Evolutionary conservation across 2,888 invertebrate species (phyloP).

Genomic region (Agriopis aurantiaria): DNA sequence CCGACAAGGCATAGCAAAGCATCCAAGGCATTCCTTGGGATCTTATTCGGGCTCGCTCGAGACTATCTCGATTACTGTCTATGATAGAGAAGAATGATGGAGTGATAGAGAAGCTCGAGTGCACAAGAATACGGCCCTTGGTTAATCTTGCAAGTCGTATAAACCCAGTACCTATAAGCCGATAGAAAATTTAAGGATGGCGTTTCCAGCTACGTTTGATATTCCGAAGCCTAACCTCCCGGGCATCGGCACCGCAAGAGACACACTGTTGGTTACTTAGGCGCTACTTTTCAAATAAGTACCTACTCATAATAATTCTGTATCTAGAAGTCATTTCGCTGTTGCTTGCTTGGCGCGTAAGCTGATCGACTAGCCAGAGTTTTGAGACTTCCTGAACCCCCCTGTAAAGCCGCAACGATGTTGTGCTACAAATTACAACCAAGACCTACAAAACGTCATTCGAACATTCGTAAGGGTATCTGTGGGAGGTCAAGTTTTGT

Average conservation of each 20-base stretch:
- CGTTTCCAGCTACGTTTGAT: neutral
- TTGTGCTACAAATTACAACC: neutral
- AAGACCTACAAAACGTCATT: too few relatives aligned
- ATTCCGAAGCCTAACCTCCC: neutral
- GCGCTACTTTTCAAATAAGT: slow-evolving; percentile 16
- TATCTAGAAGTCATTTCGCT: neutral
- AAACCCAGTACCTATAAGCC: neutral
- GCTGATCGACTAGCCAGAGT: neutral
- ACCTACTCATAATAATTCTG: neutral
- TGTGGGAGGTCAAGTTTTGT: too few relatives aligned
- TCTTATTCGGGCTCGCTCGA: too few relatives aligned
- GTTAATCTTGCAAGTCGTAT: too few relatives aligned
- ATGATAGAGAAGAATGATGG: too few relatives aligned
- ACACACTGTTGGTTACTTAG: slow-evolving; percentile 26
- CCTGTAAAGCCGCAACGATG: neutral
- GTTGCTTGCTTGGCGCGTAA: too few relatives aligned
- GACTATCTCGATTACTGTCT: too few relatives aligned
- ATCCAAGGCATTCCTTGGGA: too few relatives aligned
- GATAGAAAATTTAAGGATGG: neutral
- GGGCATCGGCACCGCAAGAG: slow-evolving; percentile 12
- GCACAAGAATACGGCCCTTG: too few relatives aligned
- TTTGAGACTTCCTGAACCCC: neutral
- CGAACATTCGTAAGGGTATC: too few relatives aligned
- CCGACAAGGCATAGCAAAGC: too few relatives aligned
- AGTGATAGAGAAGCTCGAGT: too few relatives aligned